phyloP scores from a whole-genome alignment of 2,888 invertebrate genomes.

The Drosophila rellima region DNA sequence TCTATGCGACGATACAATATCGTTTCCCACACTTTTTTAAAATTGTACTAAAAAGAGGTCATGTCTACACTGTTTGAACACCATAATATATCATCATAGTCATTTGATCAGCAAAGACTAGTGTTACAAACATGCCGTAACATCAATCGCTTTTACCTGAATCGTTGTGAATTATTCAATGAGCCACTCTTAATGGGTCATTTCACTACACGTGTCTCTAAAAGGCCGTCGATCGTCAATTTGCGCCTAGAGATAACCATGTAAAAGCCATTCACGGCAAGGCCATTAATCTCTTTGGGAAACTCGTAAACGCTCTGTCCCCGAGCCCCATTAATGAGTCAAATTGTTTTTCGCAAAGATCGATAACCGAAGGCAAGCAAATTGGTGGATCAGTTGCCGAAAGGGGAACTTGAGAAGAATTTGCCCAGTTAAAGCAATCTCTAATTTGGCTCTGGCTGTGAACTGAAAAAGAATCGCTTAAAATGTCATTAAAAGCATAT shows the following conservation, averaged over 20 bases:
- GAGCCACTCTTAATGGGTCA: conserved; percentile 38
- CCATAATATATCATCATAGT: conserved; percentile 22
- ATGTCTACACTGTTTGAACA: not conserved
- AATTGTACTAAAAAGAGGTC: not conserved
- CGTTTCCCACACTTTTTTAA: conserved; percentile 15
- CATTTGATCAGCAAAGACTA: conserved; percentile 10
- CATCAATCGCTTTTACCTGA: conserved; percentile 22
- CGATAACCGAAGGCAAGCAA: conserved; percentile 29
- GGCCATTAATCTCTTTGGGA: conserved; percentile 48
- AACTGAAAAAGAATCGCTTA: conserved; percentile 2
- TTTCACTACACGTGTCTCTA: conserved; percentile 48
- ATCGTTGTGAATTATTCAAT: conserved; percentile 35
- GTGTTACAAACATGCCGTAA: not conserved
- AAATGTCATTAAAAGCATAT: conserved; percentile 15
- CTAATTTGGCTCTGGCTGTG: not conserved
- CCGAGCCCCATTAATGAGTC: conserved; percentile 40
- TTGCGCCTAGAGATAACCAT: conserved; percentile 11
- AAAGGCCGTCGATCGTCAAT: conserved; percentile 22
- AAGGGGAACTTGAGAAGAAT: conserved; percentile 28
- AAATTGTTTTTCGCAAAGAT: conserved; percentile 34
- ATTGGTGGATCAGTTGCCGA: conserved; percentile 24
- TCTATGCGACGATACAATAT: not conserved
- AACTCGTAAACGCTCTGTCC: conserved; percentile 35
- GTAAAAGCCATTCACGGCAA: conserved; percentile 34
- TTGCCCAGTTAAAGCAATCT: conserved; percentile 9